These are phyloP conservation scores for Pristis pectinata DNA, from an alignment of 2,797 vertebrate genomes.

Conservation along the genomic window DNA sequence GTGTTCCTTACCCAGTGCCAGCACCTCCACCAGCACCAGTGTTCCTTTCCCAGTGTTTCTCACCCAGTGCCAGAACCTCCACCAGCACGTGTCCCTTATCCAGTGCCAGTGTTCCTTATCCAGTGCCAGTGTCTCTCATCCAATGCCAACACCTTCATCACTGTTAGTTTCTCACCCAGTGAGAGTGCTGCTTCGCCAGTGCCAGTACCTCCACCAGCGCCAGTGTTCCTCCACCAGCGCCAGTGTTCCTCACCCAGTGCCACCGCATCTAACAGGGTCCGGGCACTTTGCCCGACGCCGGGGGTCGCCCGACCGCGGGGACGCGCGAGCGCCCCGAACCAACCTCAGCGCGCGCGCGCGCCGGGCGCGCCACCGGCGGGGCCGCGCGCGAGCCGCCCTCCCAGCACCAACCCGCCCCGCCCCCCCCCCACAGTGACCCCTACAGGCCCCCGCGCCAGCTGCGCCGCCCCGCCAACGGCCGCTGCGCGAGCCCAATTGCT, in stretches of 20 bases:
- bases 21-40: not conserved
- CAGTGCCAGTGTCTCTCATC: not conserved
- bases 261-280: not conserved
- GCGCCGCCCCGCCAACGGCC: not conserved
- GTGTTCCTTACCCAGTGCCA: not conserved
- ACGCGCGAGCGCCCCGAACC: too few relatives aligned
- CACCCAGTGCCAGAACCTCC: not conserved
- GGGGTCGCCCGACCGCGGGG: too few relatives aligned
- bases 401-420: not conserved
- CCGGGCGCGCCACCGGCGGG: too few relatives aligned
- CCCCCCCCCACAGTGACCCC: not conserved
- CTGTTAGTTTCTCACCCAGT: too few relatives aligned
- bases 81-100: not conserved
- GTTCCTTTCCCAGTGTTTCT: not conserved
- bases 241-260: not conserved
- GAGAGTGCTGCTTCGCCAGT: too few relatives aligned
- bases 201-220: too few relatives aligned
- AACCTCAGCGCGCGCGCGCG: not conserved
- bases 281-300: too few relatives aligned
- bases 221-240: not conserved
- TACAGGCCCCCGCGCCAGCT: not conserved
- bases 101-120: not conserved
- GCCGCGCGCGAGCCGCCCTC: not conserved
- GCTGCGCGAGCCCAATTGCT: not conserved
- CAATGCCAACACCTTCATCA: not conserved